Base-by-base conservation (phyloP, 2,888 invertebrate genomes). In the Ormyrus rosae region DNA sequence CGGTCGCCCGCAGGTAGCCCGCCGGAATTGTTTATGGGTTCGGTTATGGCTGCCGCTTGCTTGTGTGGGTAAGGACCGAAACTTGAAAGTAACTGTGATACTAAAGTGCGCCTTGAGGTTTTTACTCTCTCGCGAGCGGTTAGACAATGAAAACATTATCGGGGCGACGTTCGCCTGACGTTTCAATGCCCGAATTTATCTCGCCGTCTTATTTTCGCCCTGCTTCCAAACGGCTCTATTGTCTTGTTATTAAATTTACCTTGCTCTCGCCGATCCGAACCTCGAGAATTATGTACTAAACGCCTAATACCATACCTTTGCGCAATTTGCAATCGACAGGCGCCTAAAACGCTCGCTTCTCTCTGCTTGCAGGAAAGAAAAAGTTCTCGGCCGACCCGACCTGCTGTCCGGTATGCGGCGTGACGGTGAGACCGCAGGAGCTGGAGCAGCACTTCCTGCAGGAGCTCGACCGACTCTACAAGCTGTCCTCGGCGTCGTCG, bases 391-490 rank as follows among this genome's bases (percentile, higher is more conserved):
- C 92, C 7, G 95, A 96, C 86, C 93, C 95, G 11, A 93, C 94
- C n/a, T 96, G 93, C 89, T 98, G 98, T 90, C 98, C 98, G 0
- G 95, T 96, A 0, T 98, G 98, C 90, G 96, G 97, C 83, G 94
- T 96, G 81, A 96, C 97, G 3, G 93, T 98, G 63, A 92, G 97
- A 68, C 93, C 94, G 2, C 94, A 95, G 1, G 98, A 98, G 90
- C 92, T 97, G n/a, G 96, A 96, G 85, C 92, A 94, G 48, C 98
- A 98, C 91, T 94, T 96, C 84, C 91, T 94, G 68, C 92, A 96
- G 82, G 98, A 98, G 91, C 92, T 97, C 83, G 95, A 96, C 82
- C 94, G 94, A 84, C 91, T 96, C 70, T 92, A 92, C 86, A 94
- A 94, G 89, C 88, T 94, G 69, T 91, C 92, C 8, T 86, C 90